These are phyloP conservation scores for Rhynchonycteris naso DNA, from an alignment of 2,797 vertebrate species.

Conservation along the genomic window DNA sequence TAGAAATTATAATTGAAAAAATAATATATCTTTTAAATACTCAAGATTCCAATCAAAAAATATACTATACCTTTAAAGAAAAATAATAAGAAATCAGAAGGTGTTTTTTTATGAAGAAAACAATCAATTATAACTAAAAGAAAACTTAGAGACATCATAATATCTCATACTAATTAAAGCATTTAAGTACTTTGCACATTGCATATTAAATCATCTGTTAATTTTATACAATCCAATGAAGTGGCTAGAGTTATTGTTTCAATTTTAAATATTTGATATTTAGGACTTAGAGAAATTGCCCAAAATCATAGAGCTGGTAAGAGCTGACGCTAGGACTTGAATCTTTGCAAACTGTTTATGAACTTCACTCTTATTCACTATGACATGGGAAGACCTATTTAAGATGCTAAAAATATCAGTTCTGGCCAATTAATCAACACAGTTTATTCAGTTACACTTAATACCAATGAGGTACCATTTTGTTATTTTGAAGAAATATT, in stretches of 20 bases:
- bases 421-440: not conserved
- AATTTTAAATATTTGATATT: not conserved
- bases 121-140: not conserved
- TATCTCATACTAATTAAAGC: not conserved
- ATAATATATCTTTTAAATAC: not conserved
- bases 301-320: not conserved
- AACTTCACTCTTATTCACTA: not conserved
- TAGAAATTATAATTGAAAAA: not conserved
- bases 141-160: not conserved
- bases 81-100: constrained; percentile 26
- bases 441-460: not conserved
- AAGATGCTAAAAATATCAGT: not conserved
- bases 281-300: not conserved
- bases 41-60: not conserved
- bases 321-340: not conserved
- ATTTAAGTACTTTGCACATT: not conserved
- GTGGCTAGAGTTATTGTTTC: not conserved
- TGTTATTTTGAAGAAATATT: constrained; percentile 15
- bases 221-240: not conserved
- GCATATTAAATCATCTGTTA: not conserved
- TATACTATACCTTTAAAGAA: not conserved
- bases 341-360: not conserved
- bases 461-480: not conserved
- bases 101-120: not conserved
- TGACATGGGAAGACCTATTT: not conserved